A percentile compares a stretch with the other conserved stretches of the same genome.
These are phyloP conservation scores for Pyrrhosoma nymphula DNA, from an alignment of 2,888 invertebrate genomes.

Conservation along the genomic window DNA sequence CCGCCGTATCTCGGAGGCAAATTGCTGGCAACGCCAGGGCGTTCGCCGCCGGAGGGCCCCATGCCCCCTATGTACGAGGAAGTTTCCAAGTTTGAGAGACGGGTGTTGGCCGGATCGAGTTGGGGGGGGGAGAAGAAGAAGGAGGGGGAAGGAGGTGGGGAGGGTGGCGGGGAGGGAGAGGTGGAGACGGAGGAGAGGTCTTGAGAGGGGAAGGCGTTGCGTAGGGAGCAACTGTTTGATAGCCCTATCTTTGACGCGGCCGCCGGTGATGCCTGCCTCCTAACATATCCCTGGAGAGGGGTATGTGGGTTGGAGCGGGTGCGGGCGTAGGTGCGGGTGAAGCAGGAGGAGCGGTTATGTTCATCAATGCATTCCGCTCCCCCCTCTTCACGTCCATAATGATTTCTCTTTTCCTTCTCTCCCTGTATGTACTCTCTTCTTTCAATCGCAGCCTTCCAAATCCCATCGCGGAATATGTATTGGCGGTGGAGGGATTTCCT, in stretches of 20 bases:
- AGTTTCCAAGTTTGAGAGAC: conserved; percentile 51
- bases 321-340: not conserved
- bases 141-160: not conserved
- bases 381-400: too few relatives aligned
- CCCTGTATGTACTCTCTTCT: too few relatives aligned
- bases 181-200: not conserved
- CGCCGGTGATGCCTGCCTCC: conserved; percentile 33
- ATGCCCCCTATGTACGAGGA: not conserved
- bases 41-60: conserved; percentile 14
- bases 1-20: conserved; percentile 58
- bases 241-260: conserved; percentile 45
- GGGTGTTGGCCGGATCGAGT: not conserved
- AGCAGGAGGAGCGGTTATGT: not conserved
- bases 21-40: conserved; percentile 51
- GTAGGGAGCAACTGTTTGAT: conserved; percentile 16
- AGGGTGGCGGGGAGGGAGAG: not conserved
- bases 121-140: not conserved
- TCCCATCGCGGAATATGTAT: too few relatives aligned
- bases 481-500: too few relatives aligned
- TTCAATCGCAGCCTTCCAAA: too few relatives aligned
- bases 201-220: not conserved
- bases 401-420: too few relatives aligned
- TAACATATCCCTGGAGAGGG: too few relatives aligned
- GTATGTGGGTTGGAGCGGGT: too few relatives aligned
- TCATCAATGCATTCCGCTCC: too few relatives aligned